Base-by-base conservation (phyloP, 2,888 invertebrate genomes). In the Acronicta leporina region DNA sequence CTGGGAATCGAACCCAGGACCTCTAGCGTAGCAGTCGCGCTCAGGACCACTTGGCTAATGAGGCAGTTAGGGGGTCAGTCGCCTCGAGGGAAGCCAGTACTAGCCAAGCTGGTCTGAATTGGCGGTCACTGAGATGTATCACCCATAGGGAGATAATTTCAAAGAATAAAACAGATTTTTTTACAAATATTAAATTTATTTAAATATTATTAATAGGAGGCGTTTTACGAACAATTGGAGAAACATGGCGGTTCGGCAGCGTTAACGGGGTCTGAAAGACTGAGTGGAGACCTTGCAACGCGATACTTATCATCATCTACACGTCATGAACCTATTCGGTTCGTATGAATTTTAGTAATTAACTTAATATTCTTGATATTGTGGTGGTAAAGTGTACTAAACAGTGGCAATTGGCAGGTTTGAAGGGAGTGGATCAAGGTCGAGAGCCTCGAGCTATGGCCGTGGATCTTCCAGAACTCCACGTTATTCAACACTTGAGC, bases 211-310 rank as follows among this genome's bases (percentile, higher is more conserved):
- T 46, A 63, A n/a, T 96, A 99, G 94, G 98, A 98, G 85, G 97
- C 97, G 55, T 99, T 99, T 93, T 98, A 98, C 88, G 98, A 99
- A 83, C 97, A 98, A 87, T 95, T 98, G 83, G 98, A 98, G 85
- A 97, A 98, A 87, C 97, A 97, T 82, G 92, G 94, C 35, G 92
- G 96, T 87, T 76, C 94, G 87, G 83, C 96, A 89, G 80, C 95
- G 90, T 59, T 96, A 91, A 83, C 96, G 91, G 91, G 96, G 88
- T 80, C 90, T 82, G 94, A 92, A 68, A 82, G 92, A 68, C 80
- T 91, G 63, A 80, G 83, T 57, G 87, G 88, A 51, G 93, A 94
- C 50, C 73, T 88, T 25, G 73, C 90, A 30, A 78, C 88, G 27
- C 86, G 94, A 49, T 93, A 91, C 73, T 62, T 89, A 67, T 87